Base-by-base conservation (phyloP, 2,797 vertebrate genomes). In the Toxotes lorentzi region DNA sequence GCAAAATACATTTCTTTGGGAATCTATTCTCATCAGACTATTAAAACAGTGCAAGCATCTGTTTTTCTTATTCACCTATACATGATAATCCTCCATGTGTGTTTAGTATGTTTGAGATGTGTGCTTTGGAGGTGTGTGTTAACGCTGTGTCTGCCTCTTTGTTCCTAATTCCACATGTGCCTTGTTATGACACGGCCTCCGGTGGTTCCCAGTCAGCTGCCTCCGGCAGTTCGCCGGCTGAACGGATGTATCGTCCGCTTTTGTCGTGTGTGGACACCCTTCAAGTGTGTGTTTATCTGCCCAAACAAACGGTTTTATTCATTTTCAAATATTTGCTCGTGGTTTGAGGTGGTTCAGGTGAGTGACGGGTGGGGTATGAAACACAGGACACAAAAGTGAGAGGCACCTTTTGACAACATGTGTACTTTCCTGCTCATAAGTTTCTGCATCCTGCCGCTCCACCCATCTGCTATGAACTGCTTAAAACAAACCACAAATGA, bases 381-480 rank as follows among this genome's bases (percentile, higher is more conserved):
- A 13, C 6, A 23, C 2, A 54, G 24, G n/a, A 61, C 45, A 30
- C 32, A 5, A 1, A 4, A 58, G 30, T 5, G 0, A 32, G 38
- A 2, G 5, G 1, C 16, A 6, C 23, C 2, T 5, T 19, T 24
- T n/a, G 32, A 35, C 13, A 19, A 16, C 24, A 8, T 40, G 12
- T n/a, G 69, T 53, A 54, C 63, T 63, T 63, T 85, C 70, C 66
- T 74, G 74, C 50, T 86, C 66, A 21, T 0, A 5, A 21, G 40
- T 30, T 3, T 66, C 54, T n/a, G 57, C 17, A 66, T 88, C 79
- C 75, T 79, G 75, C 34, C 60, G 70, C 79, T 83, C 73, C 85
- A 60, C 73, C 81, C 76, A 4, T 47, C 71, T 58, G 65, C 6
- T 58, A 1, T 59, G 53, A 73, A 57, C 56, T 10, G 19, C 67